Evolutionary conservation across 35 echinoderm and acorn worm species (phyloP).

Genomic region (Hemicentrotus pulcherrimus): DNA sequence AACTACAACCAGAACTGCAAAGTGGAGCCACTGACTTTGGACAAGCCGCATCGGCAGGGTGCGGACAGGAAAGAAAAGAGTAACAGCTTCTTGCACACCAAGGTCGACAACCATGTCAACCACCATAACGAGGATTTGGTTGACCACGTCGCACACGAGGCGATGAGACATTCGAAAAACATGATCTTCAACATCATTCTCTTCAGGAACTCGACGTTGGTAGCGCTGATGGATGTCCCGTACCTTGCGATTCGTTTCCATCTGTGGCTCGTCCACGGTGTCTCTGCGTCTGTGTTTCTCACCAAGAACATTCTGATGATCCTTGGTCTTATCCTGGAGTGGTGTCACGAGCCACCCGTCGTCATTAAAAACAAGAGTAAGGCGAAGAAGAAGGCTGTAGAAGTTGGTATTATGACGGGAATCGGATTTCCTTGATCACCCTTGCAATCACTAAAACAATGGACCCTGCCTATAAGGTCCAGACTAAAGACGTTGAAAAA

Average conservation of each 20-base stretch:
- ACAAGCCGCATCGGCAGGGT: not conserved
- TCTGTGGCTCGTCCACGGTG: constrained; percentile 66
- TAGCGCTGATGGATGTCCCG: constrained; percentile 72
- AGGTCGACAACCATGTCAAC: not conserved
- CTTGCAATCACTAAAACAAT: not conserved
- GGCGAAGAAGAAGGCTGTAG: constrained; percentile 54
- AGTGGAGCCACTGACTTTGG: not conserved
- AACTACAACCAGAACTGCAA: constrained; percentile 30
- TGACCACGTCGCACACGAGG: constrained; percentile 18
- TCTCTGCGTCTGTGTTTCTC: constrained; percentile 71
- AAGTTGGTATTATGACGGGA: constrained; percentile 68
- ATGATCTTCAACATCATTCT: constrained; percentile 50
- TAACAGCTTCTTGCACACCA: not conserved
- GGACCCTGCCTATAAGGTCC: no score
- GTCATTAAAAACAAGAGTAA: constrained; percentile 42
- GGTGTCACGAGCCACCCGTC: constrained; percentile 59
- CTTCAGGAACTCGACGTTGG: constrained; percentile 61
- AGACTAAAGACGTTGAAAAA: no score
- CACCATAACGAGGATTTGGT: not conserved
- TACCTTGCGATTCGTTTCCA: constrained; percentile 83
- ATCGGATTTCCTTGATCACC: constrained; percentile 28
- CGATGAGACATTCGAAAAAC: not conserved
- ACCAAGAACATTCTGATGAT: constrained; percentile 90
- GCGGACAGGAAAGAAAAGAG: not conserved
- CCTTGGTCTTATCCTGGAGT: constrained; percentile 57